Percentiles rank a stretch among this genome's conserved stretches.
Evolutionary conservation across 2,888 invertebrate species (phyloP).

Genomic region (Heliconius sara): DNA sequence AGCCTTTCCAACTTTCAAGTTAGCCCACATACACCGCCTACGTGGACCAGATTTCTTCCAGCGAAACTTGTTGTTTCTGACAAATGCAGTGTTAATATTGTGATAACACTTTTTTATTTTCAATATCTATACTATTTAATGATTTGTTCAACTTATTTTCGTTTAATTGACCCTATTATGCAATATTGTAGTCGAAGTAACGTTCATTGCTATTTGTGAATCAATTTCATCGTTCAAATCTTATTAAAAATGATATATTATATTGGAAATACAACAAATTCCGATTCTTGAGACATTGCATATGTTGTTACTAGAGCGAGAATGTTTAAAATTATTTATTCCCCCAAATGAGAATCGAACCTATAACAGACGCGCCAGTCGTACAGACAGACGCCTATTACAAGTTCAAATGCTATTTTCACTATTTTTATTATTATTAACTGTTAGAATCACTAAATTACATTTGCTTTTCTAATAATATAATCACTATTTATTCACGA

Average conservation of each 20-base stretch:
- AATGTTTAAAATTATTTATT: background rate
- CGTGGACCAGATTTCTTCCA: conserved; percentile 65
- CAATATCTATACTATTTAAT: conserved; percentile 22
- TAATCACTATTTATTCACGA: conserved; percentile 20
- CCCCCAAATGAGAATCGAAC: background rate
- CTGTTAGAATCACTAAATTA: background rate
- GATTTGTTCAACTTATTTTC: conserved; percentile 1
- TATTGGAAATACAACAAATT: too few relatives aligned
- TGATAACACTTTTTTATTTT: conserved; percentile 42
- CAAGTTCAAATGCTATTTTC: conserved; percentile 4
- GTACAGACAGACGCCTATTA: too few relatives aligned
- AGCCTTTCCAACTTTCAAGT: conserved; percentile 43
- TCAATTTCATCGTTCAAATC: background rate
- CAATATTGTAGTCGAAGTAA: too few relatives aligned
- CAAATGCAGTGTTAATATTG: conserved; percentile 44
- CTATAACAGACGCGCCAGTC: background rate
- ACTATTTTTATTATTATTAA: background rate
- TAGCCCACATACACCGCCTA: conserved; percentile 63
- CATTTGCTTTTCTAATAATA: conserved; percentile 1
- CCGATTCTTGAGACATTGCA: too few relatives aligned
- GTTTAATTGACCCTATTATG: conserved; percentile 11
- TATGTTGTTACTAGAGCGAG: background rate
- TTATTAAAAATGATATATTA: too few relatives aligned
- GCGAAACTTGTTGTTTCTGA: conserved; percentile 39
- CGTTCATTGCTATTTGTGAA: too few relatives aligned